A percentile compares a stretch with the other conserved stretches of the same genome.
phyloP scores from a whole-genome alignment of 2,797 vertebrate genomes.

The Sebastes trivittatus region DNA sequence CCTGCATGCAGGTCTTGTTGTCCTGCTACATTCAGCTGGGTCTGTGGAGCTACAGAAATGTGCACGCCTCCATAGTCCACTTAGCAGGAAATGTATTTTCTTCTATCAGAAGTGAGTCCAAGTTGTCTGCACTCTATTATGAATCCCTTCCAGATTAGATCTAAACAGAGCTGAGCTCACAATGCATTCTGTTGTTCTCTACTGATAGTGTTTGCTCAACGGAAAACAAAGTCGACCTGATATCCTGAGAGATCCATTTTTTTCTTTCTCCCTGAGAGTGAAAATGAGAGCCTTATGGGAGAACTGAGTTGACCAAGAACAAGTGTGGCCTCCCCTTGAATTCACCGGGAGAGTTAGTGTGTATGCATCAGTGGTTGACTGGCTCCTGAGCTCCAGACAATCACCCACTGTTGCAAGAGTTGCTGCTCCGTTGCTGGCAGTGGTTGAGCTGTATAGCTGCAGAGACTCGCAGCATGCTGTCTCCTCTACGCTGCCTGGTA shows the following conservation, averaged over 20 bases:
- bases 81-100: conserved; percentile 28
- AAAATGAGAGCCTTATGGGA: conserved; percentile 56
- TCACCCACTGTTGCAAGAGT: conserved; percentile 70
- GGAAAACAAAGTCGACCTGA: conserved; percentile 46
- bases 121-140: conserved; percentile 44
- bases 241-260: conserved; percentile 3
- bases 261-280: conserved; percentile 29
- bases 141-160: conserved; percentile 39
- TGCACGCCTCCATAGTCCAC: conserved; percentile 20
- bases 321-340: conserved; percentile 62
- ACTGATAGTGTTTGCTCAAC: conserved; percentile 34
- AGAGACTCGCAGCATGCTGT: conserved; percentile 13
- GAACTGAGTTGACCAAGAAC: conserved; percentile 42
- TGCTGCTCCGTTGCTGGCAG: conserved; percentile 52
- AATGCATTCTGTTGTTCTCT: conserved; percentile 37
- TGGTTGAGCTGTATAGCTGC: conserved; percentile 28
- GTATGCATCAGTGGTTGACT: conserved; percentile 71
- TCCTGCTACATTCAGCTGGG: conserved; percentile 61
- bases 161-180: conserved; percentile 24
- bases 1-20: conserved; percentile 61
- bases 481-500: not conserved
- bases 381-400: conserved; percentile 72
- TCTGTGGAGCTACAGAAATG: conserved; percentile 34
- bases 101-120: conserved; percentile 41
- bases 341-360: conserved; percentile 61